These are phyloP conservation scores for Synergus laeviventris DNA, from an alignment of 2,888 invertebrate species.

Conservation along the genomic window DNA sequence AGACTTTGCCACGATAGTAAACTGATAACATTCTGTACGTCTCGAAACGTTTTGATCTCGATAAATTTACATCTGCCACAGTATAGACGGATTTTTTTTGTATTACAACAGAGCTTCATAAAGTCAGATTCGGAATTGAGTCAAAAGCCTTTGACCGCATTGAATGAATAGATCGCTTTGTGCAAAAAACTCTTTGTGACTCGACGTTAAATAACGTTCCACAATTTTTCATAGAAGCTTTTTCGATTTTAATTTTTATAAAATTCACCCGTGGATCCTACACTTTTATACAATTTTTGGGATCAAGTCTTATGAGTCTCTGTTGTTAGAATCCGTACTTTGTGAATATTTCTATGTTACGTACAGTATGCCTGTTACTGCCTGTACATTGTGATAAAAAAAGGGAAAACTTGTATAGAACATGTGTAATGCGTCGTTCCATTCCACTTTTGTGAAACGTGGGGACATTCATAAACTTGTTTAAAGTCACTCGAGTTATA, in stretches of 20 bases:
- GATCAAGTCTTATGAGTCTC: conserved; percentile 17
- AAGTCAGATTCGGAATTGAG: conserved; percentile 29
- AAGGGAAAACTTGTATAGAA: conserved; percentile 29
- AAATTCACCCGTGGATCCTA: not conserved
- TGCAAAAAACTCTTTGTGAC: conserved; percentile 17
- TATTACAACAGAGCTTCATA: conserved; percentile 36
- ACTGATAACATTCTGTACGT: conserved; percentile 30
- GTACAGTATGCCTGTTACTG: conserved; percentile 24
- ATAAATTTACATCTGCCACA: conserved; percentile 26
- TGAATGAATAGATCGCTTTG: conserved; percentile 21
- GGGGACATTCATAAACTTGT: conserved; percentile 30
- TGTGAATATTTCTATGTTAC: conserved; percentile 35
- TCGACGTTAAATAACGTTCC: not conserved
- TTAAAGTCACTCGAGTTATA: conserved; percentile 19
- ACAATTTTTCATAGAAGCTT: not conserved
- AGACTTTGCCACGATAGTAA: conserved; percentile 30
- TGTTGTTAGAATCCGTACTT: conserved; percentile 17
- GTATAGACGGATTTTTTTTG: conserved; percentile 11
- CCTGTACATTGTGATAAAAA: conserved; percentile 40
- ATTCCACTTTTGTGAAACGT: conserved; percentile 21
- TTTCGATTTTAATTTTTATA: not conserved
- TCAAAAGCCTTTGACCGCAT: conserved; percentile 7
- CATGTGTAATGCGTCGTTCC: conserved; percentile 32
- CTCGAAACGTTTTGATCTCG: conserved; percentile 29
- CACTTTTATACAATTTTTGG: not conserved